phyloP scores from a whole-genome alignment of 2,797 vertebrate genomes.

The Clarias platycephalus region DNA sequence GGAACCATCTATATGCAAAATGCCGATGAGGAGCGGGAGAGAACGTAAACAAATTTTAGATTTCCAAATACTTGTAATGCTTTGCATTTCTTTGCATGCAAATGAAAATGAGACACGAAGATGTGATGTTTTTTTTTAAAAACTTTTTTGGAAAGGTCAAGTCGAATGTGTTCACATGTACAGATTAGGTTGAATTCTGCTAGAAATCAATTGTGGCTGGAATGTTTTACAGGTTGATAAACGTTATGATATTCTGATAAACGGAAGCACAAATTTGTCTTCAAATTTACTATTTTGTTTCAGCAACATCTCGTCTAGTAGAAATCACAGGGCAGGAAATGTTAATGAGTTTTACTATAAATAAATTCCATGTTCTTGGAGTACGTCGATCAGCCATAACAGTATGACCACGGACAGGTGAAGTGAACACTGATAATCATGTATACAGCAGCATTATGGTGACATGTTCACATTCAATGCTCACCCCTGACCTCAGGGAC shows the following conservation, averaged over 20 bases:
- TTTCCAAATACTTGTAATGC: neutral
- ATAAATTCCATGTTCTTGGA: neutral
- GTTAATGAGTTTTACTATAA: neutral
- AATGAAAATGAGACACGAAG: neutral
- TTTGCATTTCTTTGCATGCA: neutral
- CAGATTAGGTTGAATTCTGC: neutral
- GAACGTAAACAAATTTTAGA: conserved; percentile 72
- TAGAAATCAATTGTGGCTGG: neutral
- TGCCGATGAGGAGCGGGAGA: conserved; percentile 92
- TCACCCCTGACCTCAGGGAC: too few relatives aligned
- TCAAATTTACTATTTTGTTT: neutral
- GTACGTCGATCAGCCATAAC: too few relatives aligned
- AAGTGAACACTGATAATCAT: too few relatives aligned
- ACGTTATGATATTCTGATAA: neutral
- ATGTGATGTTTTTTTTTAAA: neutral
- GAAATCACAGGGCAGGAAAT: neutral
- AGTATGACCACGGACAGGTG: too few relatives aligned
- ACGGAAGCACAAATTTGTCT: neutral
- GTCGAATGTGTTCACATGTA: neutral
- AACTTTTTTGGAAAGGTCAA: neutral
- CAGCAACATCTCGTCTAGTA: neutral
- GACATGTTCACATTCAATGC: too few relatives aligned
- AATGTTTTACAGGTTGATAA: neutral
- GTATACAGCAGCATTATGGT: too few relatives aligned
- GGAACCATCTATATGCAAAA: conserved; percentile 97